phyloP scores from a whole-genome alignment of 1,140 invertebrate genomes.

The Cydia amplana region DNA sequence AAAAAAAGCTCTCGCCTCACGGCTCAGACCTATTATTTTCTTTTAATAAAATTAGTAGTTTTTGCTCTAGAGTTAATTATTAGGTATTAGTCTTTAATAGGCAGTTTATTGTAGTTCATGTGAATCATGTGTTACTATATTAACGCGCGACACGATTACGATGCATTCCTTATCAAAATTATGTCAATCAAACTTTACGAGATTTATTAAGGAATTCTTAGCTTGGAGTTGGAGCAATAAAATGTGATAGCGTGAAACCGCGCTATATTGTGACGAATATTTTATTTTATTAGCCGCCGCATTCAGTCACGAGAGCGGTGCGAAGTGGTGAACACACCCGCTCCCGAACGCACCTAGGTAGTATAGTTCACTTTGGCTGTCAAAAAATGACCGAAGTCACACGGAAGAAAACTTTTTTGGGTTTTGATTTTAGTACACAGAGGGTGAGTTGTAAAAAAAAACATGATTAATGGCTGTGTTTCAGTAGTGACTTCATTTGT shows the following conservation, averaged over 20 bases:
- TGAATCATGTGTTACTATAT: conserved; percentile 34
- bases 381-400: conserved; percentile 70
- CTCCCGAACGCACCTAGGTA: conserved; percentile 63
- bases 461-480: not conserved
- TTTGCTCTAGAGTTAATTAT: too few species aligned
- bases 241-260: conserved; percentile 60
- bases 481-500: not conserved
- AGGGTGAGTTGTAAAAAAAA: conserved; percentile 82
- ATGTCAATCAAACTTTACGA: conserved; percentile 41
- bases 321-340: conserved; percentile 35
- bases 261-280: conserved; percentile 38
- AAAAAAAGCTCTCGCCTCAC: too few species aligned
- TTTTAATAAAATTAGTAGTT: too few species aligned
- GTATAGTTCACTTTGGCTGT: conserved; percentile 59
- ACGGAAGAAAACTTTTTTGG: conserved; percentile 82
- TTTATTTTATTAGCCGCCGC: conserved; percentile 48
- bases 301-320: conserved; percentile 56
- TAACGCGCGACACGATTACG: conserved; percentile 44
- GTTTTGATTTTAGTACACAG: conserved; percentile 90
- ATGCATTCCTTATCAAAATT: conserved; percentile 46
- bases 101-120: not conserved
- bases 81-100: too few species aligned
- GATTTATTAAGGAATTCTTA: conserved; percentile 45
- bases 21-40: too few species aligned
- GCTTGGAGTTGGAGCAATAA: conserved; percentile 43